These are phyloP conservation scores for Champsocephalus gunnari DNA, from an alignment of 2,797 vertebrate genomes.

Conservation along the genomic window DNA sequence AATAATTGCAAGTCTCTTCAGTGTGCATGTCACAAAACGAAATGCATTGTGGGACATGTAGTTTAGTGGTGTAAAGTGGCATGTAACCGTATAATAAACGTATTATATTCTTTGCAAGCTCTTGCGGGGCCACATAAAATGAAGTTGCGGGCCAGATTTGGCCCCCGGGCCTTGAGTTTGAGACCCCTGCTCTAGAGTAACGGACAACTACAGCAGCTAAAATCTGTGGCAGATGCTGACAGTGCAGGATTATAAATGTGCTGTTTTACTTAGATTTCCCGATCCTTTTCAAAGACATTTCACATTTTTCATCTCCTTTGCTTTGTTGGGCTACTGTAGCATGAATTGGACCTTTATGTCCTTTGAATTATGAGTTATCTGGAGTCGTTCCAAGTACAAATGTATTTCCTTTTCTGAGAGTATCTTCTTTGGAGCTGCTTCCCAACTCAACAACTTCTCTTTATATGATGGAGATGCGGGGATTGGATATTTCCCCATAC, in stretches of 20 bases:
- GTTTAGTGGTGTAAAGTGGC: too few species aligned
- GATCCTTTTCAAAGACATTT: constrained; percentile 21
- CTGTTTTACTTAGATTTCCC: constrained; percentile 38
- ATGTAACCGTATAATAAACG: too few species aligned
- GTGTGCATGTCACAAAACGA: too few species aligned
- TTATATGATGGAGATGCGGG: constrained; percentile 4
- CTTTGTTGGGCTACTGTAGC: constrained; percentile 46
- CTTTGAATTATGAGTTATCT: constrained; percentile 43
- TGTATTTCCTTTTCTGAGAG: constrained; percentile 31
- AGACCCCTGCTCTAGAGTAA: constrained; percentile 25
- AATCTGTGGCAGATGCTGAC: constrained; percentile 33
- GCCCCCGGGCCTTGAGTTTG: too few species aligned
- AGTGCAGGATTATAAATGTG: constrained; percentile 36
- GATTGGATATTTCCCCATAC: constrained; percentile 32
- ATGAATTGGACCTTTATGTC: constrained; percentile 27
- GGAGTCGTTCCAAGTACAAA: constrained; percentile 23
- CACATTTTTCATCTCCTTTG: constrained; percentile 24
- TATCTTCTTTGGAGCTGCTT: constrained; percentile 26
- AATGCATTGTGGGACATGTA: too few species aligned
- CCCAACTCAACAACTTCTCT: constrained; percentile 3
- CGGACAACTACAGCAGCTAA: constrained; percentile 31
- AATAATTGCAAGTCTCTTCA: too few species aligned
- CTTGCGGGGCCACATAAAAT: too few species aligned
- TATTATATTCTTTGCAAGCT: too few species aligned
- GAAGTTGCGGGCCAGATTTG: too few species aligned